Evolutionary conservation across 2,888 invertebrate genomes (phyloP), one percentile per base, ranked within the genome.

Genomic region (Perizoma flavofasciatum): DNA sequence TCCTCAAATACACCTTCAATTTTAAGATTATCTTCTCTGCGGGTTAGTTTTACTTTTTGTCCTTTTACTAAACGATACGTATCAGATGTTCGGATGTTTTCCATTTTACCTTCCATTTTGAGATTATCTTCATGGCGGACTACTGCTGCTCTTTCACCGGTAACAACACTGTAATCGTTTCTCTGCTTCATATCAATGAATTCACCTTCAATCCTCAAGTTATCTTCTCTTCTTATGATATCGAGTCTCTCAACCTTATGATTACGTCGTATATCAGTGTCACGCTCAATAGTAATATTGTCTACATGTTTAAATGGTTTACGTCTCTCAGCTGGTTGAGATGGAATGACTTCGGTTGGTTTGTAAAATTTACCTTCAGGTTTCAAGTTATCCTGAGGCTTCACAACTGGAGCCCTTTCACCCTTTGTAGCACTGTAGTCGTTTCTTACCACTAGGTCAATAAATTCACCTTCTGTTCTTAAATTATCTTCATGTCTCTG

Each of bases 1-100:
- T 92, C 92, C 75, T 86, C 91, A 83, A 95, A 92, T 69, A 93
- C 94, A 5, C 96, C 96, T 83, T 95, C 95, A 79, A 95, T 93
- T 76, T 93, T 93, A 6, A 95, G 78, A 70, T 94, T 93, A 70
- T 94, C 93, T 75, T 92, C 90, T 65, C 93, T 89, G 10, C 86
- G 91, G 7, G 86, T 88, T 58, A 92, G 81, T 77, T 93, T 91
- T 0, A 93, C 92, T 67, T 93, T 86, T 79, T 94, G 94, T 4
- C 93, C 93, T 72, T 86, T 93, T 1, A 93, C 92, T 8, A 93
- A 77, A 44, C 92, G 88, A 65, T 92, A 93, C 6, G 93, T 93
- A 67, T 94, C 93, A 10, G 93, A 92, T 3, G 93, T 87, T 59
- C 92, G 84, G 7, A 77, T 77, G 65, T 93, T 93, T 66, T 91